Conservation (phyloP, 2,797 vertebrate species). For the Gallirallus australis region DNA sequence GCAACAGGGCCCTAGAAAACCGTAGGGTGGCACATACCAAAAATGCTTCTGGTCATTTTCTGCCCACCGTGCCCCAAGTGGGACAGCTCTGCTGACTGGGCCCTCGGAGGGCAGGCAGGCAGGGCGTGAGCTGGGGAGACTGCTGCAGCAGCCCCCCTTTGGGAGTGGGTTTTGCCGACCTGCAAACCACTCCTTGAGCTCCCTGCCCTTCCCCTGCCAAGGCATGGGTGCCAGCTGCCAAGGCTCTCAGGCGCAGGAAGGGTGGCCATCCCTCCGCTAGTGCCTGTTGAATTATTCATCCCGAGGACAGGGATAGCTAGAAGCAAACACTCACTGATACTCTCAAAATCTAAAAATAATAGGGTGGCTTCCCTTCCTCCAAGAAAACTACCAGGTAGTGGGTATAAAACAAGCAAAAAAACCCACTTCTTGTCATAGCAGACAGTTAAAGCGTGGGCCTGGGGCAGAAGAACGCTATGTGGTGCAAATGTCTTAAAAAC, state of each 20-base stretch:
- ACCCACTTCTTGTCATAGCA: background rate
- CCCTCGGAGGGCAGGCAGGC: background rate
- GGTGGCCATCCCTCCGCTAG: background rate
- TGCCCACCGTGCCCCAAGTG: background rate
- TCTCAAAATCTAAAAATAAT: background rate
- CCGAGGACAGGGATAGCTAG: background rate
- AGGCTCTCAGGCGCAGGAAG: background rate
- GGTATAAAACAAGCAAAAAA: background rate
- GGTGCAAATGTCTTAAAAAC: background rate
- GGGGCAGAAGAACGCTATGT: background rate
- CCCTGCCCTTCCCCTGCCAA: background rate
- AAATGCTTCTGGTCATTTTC: background rate
- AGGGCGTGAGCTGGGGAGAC: background rate
- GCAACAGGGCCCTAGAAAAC: background rate
- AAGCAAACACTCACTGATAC: background rate
- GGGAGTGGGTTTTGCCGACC: background rate
- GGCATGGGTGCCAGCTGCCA: fast-evolving
- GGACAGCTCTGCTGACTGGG: background rate
- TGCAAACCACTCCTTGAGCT: background rate
- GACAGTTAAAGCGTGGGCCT: fast-evolving
- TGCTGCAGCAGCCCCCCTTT: background rate
- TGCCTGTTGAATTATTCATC: background rate
- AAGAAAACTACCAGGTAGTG: background rate
- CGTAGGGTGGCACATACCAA: background rate
- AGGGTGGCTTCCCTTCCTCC: background rate